These are phyloP conservation scores for Triplophysa rosa DNA, from an alignment of 2,113 vertebrate species.

Conservation along the genomic window DNA sequence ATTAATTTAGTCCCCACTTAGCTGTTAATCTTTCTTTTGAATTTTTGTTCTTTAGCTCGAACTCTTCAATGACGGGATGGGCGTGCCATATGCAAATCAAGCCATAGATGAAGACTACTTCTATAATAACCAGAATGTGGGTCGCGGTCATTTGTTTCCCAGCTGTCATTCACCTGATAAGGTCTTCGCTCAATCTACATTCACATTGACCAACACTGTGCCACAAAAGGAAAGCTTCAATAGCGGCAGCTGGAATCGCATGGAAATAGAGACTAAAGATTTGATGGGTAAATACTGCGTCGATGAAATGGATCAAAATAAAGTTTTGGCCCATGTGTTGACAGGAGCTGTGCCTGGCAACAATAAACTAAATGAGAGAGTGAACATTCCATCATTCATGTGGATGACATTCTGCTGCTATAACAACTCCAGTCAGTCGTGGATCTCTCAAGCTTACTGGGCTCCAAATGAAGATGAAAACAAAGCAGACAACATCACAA, in stretches of 20 bases:
- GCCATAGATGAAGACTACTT: neutral
- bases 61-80: neutral
- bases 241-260: neutral
- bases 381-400: neutral
- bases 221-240: neutral
- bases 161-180: neutral
- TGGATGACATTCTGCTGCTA: neutral
- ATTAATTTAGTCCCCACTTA: too few species aligned
- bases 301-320: neutral
- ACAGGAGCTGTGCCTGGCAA: slow-evolving; percentile 6
- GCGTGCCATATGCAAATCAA: neutral
- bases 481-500: neutral
- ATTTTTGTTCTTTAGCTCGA: slow-evolving; percentile 1
- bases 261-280: neutral
- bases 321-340: neutral
- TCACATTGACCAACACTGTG: slow-evolving; percentile 5
- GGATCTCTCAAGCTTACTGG: neutral
- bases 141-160: slow-evolving; percentile 8
- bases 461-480: neutral
- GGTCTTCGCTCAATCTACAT: neutral
- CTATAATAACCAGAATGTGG: rapidly evolving
- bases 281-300: neutral
- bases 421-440: neutral
- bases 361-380: neutral
- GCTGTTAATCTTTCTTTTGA: neutral